Evolutionary conservation across 2,888 invertebrate genomes (phyloP).

Genomic region (Andrena chrysosceles): DNA sequence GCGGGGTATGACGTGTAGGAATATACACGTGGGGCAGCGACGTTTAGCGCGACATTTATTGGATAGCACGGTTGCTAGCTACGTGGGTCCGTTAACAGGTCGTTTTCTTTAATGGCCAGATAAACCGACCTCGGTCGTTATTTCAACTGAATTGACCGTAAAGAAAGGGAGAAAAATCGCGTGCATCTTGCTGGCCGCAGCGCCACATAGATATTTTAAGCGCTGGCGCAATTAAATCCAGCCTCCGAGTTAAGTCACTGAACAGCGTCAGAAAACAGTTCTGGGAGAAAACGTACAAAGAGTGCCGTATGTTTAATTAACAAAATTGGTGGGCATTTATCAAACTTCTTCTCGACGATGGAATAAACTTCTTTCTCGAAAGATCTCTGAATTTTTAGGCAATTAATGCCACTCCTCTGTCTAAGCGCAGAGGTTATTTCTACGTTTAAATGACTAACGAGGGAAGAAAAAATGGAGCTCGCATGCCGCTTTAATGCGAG

Average conservation of each 20-base stretch:
- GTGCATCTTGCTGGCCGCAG: not conserved
- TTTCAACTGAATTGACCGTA: slow-evolving; percentile 48
- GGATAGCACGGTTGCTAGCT: slow-evolving; percentile 57
- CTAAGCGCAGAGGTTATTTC: not conserved
- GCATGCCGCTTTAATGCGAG: slow-evolving; percentile 11
- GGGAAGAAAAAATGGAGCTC: not conserved
- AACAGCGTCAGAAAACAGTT: slow-evolving; percentile 32
- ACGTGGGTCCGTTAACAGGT: slow-evolving; percentile 74
- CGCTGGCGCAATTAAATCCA: slow-evolving; percentile 47
- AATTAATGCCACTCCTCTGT: slow-evolving; percentile 1
- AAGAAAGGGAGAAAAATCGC: slow-evolving; percentile 37
- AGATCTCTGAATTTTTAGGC: not conserved
- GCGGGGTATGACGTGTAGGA: slow-evolving; percentile 48
- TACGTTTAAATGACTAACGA: slow-evolving; percentile 4
- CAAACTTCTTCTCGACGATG: too few relatives aligned
- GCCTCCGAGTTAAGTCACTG: slow-evolving; percentile 11
- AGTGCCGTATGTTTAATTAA: not conserved
- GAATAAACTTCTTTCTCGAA: not conserved
- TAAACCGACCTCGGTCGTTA: slow-evolving; percentile 70
- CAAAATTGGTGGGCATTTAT: too few relatives aligned
- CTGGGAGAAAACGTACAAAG: slow-evolving; percentile 14
- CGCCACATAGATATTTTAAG: slow-evolving; percentile 26
- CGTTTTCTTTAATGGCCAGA: slow-evolving; percentile 77
- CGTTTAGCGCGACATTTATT: slow-evolving; percentile 70
- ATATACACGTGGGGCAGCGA: slow-evolving; percentile 49